Conservation (phyloP, 1,140 invertebrate species). For the Druon quercuslanigerum region DNA sequence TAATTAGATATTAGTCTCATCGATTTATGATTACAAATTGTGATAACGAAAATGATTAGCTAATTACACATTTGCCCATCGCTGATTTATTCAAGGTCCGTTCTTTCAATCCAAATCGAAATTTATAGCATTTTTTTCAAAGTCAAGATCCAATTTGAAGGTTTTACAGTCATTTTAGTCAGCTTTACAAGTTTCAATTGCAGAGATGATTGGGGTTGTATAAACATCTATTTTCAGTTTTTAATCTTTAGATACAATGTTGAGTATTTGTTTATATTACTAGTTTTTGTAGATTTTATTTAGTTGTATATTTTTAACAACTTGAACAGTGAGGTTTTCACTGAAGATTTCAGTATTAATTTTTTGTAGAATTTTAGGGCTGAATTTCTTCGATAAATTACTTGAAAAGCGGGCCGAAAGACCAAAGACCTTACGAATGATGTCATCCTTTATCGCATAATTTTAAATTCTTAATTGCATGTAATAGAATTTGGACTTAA, state of each 20-base stretch:
- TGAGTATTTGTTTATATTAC: no score
- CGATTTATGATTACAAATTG: neutral
- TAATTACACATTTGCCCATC: no score
- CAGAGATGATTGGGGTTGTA: no score
- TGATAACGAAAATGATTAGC: no score
- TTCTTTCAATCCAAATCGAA: no score
- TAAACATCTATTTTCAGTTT: no score
- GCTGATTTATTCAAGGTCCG: no score
- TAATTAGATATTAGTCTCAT: neutral
- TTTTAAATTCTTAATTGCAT: conserved; percentile 38
- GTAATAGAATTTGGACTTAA: conserved; percentile 30
- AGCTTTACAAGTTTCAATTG: no score
- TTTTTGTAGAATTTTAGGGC: conserved; percentile 12
- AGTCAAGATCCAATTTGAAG: no score
- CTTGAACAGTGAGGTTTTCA: neutral
- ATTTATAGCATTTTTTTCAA: no score
- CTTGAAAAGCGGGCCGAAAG: conserved; percentile 38
- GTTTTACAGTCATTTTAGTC: no score
- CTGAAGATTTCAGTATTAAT: neutral
- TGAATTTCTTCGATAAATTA: neutral
- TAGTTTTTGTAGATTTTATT: neutral
- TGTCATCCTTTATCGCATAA: conserved; percentile 30
- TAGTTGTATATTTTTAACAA: neutral
- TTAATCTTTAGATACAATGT: no score
- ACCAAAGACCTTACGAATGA: conserved; percentile 34